phyloP scores from a whole-genome alignment of 2,797 vertebrate genomes.

The Sphaeramia orbicularis region DNA sequence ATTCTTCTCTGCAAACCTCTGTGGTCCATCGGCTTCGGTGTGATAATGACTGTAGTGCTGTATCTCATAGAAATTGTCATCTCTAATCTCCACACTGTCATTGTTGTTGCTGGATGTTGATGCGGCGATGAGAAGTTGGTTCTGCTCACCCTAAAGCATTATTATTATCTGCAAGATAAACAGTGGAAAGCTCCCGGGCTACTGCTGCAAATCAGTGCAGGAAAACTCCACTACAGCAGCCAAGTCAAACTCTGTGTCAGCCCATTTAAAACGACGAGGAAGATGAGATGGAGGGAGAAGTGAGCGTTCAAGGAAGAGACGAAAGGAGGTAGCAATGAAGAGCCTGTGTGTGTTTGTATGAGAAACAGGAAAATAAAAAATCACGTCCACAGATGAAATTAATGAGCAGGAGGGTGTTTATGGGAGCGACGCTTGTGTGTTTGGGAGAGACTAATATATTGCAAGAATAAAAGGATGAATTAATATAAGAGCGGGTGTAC shows the following conservation, averaged over 20 bases:
- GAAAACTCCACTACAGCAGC: conserved; percentile 20
- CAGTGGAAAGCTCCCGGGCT: conserved; percentile 33
- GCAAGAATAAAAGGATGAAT: conserved; percentile 46
- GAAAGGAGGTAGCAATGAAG: background rate
- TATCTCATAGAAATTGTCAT: conserved; percentile 57
- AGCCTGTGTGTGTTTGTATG: conserved; percentile 7
- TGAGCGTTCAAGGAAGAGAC: background rate
- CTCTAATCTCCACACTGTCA: conserved; percentile 46
- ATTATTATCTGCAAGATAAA: conserved; percentile 68
- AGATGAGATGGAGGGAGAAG: conserved; percentile 16
- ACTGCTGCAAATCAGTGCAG: conserved; percentile 34
- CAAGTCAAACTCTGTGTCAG: conserved; percentile 14
- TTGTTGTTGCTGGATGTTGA: conserved; percentile 34
- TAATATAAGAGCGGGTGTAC: conserved; percentile 38
- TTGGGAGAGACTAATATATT: conserved; percentile 46
- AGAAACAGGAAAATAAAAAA: conserved; percentile 38
- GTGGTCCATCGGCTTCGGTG: conserved; percentile 6
- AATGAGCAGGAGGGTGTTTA: conserved; percentile 49
- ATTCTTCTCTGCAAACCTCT: conserved; percentile 11
- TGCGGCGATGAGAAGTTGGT: conserved; percentile 34
- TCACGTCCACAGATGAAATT: conserved; percentile 49
- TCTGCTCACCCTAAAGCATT: conserved; percentile 51
- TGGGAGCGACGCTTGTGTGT: conserved; percentile 36
- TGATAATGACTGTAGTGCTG: conserved; percentile 24
- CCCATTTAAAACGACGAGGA: conserved; percentile 24